Conservation (phyloP, 1,140 invertebrate species). For the Parasteatoda tepidariorum region DNA sequence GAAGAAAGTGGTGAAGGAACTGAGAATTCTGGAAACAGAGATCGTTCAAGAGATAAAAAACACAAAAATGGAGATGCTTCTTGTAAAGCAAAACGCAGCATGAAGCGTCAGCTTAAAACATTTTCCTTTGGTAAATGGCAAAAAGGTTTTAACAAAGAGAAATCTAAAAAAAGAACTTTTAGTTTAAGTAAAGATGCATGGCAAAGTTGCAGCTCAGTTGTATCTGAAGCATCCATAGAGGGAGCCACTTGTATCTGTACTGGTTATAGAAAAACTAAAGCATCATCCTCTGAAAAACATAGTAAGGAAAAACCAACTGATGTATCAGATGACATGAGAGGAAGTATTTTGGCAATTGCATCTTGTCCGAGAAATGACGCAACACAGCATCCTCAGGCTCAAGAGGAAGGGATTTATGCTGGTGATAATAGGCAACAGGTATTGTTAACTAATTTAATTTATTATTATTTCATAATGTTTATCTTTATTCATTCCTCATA, state of each 20-base stretch:
- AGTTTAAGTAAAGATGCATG: constrained; percentile 30
- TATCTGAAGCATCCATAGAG: constrained; percentile 57
- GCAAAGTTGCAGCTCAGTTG: constrained; percentile 53
- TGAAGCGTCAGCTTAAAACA: constrained; percentile 30
- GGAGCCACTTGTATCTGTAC: constrained; percentile 74
- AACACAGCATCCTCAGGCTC: background rate
- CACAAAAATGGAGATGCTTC: constrained; percentile 30
- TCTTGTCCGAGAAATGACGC: constrained; percentile 29
- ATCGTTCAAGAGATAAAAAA: constrained; percentile 29
- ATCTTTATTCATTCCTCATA: no score
- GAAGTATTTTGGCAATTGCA: constrained; percentile 27
- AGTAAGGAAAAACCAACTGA: constrained; percentile 72
- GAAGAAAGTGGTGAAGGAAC: constrained; percentile 54
- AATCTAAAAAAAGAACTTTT: constrained; percentile 41
- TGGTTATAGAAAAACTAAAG: constrained; percentile 74
- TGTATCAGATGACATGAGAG: constrained; percentile 48
- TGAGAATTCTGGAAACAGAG: constrained; percentile 24
- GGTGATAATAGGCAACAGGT: background rate
- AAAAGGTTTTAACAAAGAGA: constrained; percentile 53
- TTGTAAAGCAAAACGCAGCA: constrained; percentile 35
- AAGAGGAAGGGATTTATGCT: background rate
- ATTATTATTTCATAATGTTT: no score
- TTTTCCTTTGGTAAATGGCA: constrained; percentile 56
- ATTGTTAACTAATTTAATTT: background rate
- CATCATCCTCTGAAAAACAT: constrained; percentile 67